These are phyloP conservation scores for Enteromius paludinosus DNA, from an alignment of 2,797 vertebrate genomes.

Conservation along the genomic window DNA sequence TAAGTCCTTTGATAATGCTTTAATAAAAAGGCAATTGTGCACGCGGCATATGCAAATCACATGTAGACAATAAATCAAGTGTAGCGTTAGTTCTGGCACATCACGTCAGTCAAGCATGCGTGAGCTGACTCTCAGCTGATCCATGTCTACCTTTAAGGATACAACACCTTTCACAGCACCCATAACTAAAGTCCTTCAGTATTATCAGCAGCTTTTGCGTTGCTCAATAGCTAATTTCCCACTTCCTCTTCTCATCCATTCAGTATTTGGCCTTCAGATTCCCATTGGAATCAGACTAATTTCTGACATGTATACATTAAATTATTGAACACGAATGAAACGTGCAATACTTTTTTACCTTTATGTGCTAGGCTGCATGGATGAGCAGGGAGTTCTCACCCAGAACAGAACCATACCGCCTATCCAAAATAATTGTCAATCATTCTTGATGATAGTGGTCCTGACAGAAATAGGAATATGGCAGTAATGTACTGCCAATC, in stretches of 20 bases:
- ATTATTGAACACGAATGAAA: neutral
- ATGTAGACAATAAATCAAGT: neutral
- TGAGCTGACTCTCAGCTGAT: neutral
- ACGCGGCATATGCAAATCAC: neutral
- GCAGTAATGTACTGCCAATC: neutral
- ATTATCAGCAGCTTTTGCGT: neutral
- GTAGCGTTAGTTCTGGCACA: neutral
- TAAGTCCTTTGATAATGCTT: constrained; percentile 63
- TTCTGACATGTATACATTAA: neutral
- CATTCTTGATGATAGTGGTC: no score
- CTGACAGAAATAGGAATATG: neutral
- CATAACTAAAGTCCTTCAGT: neutral
- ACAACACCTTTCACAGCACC: neutral
- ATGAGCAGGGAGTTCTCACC: no score
- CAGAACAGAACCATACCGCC: no score
- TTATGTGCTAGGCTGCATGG: no score
- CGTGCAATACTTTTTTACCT: neutral
- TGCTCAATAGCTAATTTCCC: neutral
- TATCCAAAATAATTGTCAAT: no score
- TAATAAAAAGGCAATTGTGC: neutral
- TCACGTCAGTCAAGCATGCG: neutral
- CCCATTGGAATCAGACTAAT: neutral
- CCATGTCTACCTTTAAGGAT: neutral
- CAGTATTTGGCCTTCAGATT: neutral
- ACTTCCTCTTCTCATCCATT: neutral